Evolutionary conservation across 1,140 invertebrate species (phyloP).

Genomic region (Atta colombica): DNA sequence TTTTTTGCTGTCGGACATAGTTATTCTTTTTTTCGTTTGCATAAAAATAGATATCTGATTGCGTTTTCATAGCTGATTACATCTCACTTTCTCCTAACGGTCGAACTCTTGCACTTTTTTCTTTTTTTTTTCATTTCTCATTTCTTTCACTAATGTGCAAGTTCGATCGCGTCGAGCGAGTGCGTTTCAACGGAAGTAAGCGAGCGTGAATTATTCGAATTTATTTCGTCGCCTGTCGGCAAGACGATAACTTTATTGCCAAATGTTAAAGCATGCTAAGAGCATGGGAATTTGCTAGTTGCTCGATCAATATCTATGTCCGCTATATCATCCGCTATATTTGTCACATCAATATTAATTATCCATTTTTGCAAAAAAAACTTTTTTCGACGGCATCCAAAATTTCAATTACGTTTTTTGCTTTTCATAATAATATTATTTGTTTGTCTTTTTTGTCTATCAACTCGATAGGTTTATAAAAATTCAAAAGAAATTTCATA

Average conservation of each 20-base stretch:
- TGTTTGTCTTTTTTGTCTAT: neutral
- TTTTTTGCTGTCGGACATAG: neutral
- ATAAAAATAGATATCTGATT: conserved; percentile 35
- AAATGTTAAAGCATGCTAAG: conserved; percentile 26
- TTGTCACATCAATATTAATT: conserved; percentile 14
- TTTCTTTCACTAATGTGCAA: conserved; percentile 33
- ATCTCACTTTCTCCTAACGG: neutral
- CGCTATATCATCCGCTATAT: neutral
- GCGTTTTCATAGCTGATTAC: conserved; percentile 11
- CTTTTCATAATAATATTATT: neutral
- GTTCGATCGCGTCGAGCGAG: conserved; percentile 50
- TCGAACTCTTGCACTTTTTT: neutral
- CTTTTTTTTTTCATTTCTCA: neutral
- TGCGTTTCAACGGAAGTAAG: conserved; percentile 45
- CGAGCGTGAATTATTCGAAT: conserved; percentile 56
- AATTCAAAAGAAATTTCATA: neutral
- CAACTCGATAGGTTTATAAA: neutral
- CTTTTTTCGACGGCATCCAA: neutral
- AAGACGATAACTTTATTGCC: conserved; percentile 51
- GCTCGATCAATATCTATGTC: conserved; percentile 1
- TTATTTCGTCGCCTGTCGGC: conserved; percentile 21
- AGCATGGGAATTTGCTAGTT: neutral
- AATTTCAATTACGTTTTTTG: neutral
- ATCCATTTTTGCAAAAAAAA: neutral
- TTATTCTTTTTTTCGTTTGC: neutral